Evolutionary conservation across 1,140 invertebrate genomes (phyloP), one percentile per base, ranked within the genome.

Genomic region (Hormaphis cornu): DNA sequence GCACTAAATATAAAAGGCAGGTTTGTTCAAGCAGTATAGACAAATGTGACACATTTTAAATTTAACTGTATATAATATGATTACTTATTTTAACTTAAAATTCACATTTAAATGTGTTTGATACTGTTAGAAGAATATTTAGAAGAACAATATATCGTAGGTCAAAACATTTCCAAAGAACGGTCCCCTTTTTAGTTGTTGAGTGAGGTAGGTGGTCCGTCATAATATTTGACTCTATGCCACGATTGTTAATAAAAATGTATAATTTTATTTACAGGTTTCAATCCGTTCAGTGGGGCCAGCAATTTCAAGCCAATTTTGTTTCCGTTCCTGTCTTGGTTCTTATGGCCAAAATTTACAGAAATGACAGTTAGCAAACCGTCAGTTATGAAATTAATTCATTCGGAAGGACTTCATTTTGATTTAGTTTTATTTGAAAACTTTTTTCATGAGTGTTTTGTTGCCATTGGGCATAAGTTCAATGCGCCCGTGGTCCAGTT

Each of bases 401-500:
- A 56, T 52, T 53, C 28, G 9, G 30, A 69, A 20, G 53, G 44
- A 10, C 18, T 33, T 30, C 22, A 69, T 44, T 77, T 75, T 35
- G 77, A 78, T 71, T 58, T 75, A 18, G 74, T 77, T 35, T 70
- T 78, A 37, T 53, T 77, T 10, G 77, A 77, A 20, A 46, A 59
- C 1, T 74, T 74, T n/a, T 76, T 76, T 54, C 76, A 77, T 48
- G 77, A 78, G 59, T 74, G 74, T 53, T 73, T 74, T 20, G 52
- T 76, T 18, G 71, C 75, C 8, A 72, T 76, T 8, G 73, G 72
- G 6, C 73, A 76, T 58, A 75, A 74, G 69, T 75, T 75, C 50
- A 73, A 75, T 26, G 76, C 74, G 1, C 73, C 73, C 33, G 74
- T 74, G 40, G 73, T 76, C 10, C 59, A 61, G 4, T 3, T 72